These are phyloP conservation scores for Phoeniculus purpureus DNA, from an alignment of 2,797 vertebrate genomes.

Conservation along the genomic window DNA sequence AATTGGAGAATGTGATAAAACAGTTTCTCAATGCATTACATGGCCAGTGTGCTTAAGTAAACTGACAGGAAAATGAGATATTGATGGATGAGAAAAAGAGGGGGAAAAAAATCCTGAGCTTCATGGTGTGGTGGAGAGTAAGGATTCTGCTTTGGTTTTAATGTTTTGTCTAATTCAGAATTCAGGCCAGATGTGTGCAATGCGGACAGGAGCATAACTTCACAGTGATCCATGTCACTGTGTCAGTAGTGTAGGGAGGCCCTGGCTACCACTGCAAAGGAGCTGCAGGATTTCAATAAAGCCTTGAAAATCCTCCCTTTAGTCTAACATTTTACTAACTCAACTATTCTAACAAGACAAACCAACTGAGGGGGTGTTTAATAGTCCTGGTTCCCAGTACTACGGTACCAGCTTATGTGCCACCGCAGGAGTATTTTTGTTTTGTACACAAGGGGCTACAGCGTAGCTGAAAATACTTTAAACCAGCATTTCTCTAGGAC, in stretches of 20 bases:
- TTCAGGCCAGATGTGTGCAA: background rate
- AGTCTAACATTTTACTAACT: background rate
- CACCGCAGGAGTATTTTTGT: constrained; percentile 8
- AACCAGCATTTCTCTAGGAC: background rate
- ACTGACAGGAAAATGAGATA: background rate
- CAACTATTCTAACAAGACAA: background rate
- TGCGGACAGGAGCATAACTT: background rate
- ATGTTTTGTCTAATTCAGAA: background rate
- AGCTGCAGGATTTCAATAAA: background rate
- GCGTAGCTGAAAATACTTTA: background rate
- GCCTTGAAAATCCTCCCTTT: background rate
- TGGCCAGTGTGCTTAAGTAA: background rate
- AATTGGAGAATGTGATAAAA: background rate
- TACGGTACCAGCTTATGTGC: background rate
- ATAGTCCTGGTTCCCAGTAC: background rate
- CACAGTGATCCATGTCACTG: background rate
- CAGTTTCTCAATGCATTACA: background rate
- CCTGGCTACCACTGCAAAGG: background rate
- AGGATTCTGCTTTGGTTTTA: background rate
- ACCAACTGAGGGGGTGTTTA: background rate
- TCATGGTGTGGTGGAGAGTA: background rate
- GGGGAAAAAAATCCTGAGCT: background rate
- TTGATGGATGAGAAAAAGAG: background rate
- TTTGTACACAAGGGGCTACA: background rate
- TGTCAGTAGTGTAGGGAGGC: background rate